phyloP scores from a whole-genome alignment of 2,888 invertebrate genomes.

The Tortricodes alternella region DNA sequence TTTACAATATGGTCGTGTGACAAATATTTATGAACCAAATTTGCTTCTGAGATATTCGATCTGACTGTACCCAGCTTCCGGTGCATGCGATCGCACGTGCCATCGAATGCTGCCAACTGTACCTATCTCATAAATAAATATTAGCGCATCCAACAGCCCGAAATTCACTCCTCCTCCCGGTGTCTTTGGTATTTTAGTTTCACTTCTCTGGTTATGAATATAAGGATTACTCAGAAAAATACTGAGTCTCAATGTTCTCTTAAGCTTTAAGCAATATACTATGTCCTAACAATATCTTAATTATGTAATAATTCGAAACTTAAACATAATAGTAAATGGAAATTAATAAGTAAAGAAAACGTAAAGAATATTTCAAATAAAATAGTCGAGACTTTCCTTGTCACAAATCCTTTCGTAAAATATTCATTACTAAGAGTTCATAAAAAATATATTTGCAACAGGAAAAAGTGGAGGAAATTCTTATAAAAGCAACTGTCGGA shows the following conservation, averaged over 20 bases:
- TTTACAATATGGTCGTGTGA: background rate
- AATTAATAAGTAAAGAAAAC: background rate
- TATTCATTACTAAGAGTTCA: constrained; percentile 1
- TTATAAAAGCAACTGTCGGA: background rate
- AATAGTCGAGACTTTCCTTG: background rate
- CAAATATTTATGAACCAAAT: background rate
- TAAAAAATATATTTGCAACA: background rate
- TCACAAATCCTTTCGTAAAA: background rate
- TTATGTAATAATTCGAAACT: too few relatives aligned
- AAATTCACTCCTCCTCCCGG: too few relatives aligned
- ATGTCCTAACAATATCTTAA: too few relatives aligned
- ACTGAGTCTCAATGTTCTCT: too few relatives aligned
- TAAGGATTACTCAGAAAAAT: too few relatives aligned
- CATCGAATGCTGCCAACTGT: background rate
- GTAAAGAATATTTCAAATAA: background rate
- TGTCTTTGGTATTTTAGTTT: too few relatives aligned
- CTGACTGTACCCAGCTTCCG: background rate
- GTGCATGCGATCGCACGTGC: background rate
- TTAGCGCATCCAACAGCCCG: too few relatives aligned
- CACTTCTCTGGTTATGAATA: too few relatives aligned
- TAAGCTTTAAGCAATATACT: too few relatives aligned
- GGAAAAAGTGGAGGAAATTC: background rate
- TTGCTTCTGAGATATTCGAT: background rate
- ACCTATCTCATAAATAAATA: too few relatives aligned
- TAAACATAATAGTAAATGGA: too few relatives aligned